A percentile compares a stretch with the other conserved stretches of the same genome.
Evolutionary conservation across 2,113 vertebrate species (phyloP).

Genomic region (Pterocles orientalis): DNA sequence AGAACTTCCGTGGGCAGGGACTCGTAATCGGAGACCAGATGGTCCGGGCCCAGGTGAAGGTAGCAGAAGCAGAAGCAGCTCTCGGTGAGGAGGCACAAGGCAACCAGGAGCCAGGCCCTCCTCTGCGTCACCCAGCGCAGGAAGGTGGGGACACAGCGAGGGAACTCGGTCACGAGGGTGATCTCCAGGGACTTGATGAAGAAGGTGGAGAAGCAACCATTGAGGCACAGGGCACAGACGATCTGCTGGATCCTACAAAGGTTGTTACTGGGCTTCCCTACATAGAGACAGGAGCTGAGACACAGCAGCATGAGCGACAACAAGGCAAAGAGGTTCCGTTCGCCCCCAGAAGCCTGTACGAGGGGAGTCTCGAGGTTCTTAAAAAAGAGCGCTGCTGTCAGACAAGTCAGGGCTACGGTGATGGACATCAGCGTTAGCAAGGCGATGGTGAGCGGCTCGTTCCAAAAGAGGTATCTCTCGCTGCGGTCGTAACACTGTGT

Average conservation of each 20-base stretch:
- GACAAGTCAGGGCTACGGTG: constrained; percentile 26
- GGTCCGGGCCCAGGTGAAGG: not conserved
- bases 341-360: constrained; percentile 76
- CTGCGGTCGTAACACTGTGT: constrained; percentile 69
- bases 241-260: constrained; percentile 79
- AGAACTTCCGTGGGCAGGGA: constrained; percentile 67
- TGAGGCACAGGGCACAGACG: constrained; percentile 75
- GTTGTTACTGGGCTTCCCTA: constrained; percentile 71
- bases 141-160: not conserved
- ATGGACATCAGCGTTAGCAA: constrained; percentile 54
- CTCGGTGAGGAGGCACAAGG: not conserved
- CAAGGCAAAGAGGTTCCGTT: constrained; percentile 69
- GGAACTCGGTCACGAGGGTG: constrained; percentile 13
- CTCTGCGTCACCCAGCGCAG: not conserved
- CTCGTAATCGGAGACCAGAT: not conserved
- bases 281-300: constrained; percentile 75
- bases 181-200: constrained; percentile 77
- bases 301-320: constrained; percentile 70
- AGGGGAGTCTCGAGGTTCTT: constrained; percentile 65
- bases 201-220: constrained; percentile 77
- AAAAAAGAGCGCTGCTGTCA: constrained; percentile 68
- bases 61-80: not conserved
- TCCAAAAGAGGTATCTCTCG: constrained; percentile 77
- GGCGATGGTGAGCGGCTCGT: constrained; percentile 23
- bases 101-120: constrained; percentile 49